phyloP scores from a whole-genome alignment of 2,113 vertebrate species.

The Anguilla rostrata region DNA sequence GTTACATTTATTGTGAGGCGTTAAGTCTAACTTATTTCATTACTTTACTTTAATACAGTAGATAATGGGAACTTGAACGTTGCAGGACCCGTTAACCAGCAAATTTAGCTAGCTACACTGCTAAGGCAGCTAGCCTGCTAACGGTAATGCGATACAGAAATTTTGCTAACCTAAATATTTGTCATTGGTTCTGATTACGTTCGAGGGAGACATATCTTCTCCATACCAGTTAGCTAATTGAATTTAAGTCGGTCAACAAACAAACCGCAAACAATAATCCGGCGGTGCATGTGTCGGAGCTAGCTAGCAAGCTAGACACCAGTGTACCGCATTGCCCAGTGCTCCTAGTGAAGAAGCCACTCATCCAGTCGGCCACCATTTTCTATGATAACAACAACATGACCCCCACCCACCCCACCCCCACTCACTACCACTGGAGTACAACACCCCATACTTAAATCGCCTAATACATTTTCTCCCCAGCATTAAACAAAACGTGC shows the following conservation, averaged over 20 bases:
- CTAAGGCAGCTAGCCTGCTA: too few relatives aligned
- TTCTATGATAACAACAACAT: conserved; percentile 28
- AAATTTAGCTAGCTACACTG: too few relatives aligned
- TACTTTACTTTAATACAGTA: too few relatives aligned
- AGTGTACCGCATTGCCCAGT: neutral
- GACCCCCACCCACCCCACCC: neutral
- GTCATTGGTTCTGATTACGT: neutral
- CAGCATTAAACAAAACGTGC: conserved; percentile 15
- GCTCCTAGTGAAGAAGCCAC: neutral
- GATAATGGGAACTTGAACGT: too few relatives aligned
- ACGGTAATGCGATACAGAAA: neutral
- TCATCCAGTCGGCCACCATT: conserved; percentile 31
- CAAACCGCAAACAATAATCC: neutral
- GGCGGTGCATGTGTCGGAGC: neutral
- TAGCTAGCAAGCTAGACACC: neutral
- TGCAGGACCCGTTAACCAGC: too few relatives aligned
- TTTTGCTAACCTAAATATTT: too few relatives aligned
- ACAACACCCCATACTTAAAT: neutral
- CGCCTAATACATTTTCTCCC: neutral
- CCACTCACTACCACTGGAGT: neutral
- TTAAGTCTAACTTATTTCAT: too few relatives aligned
- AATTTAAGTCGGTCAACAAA: neutral
- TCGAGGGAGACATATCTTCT: neutral
- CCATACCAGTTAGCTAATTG: neutral
- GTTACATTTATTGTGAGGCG: too few relatives aligned